Evolutionary conservation across 2,797 vertebrate species (phyloP).

Genomic region (Neoniphon sammara): DNA sequence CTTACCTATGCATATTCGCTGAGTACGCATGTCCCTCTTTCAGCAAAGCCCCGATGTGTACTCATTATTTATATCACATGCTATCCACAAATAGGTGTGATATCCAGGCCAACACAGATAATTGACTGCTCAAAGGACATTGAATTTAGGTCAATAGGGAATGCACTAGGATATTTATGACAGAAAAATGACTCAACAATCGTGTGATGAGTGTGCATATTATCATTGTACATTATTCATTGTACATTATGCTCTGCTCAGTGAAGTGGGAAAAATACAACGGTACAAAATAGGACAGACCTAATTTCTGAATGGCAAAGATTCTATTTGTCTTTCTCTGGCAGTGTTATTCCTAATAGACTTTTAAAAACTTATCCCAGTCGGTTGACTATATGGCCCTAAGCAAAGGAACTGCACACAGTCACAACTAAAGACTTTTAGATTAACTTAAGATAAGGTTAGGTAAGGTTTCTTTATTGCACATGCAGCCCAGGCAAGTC

Average conservation of each 20-base stretch:
- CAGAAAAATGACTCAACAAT: constrained; percentile 4
- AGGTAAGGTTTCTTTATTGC: neutral
- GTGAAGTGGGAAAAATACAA: neutral
- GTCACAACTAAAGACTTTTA: neutral
- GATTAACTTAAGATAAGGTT: neutral
- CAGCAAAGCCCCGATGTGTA: neutral
- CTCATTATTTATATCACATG: constrained; percentile 16
- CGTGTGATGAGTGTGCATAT: neutral
- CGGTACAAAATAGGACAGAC: neutral
- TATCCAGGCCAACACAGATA: constrained; percentile 16
- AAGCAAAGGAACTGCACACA: neutral
- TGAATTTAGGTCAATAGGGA: constrained; percentile 9
- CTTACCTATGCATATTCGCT: neutral
- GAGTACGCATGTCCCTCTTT: constrained; percentile 1
- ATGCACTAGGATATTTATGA: constrained; percentile 10
- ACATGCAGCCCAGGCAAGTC: neutral
- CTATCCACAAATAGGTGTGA: constrained; percentile 1
- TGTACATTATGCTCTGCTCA: neutral
- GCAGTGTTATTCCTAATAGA: neutral
- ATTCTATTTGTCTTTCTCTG: neutral
- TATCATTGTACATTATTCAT: neutral
- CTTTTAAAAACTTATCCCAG: neutral
- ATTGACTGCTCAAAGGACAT: neutral
- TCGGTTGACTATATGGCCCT: neutral
- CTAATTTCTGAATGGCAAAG: neutral